phyloP scores from a whole-genome alignment of 2,888 invertebrate genomes.

The Parnassius orleans region DNA sequence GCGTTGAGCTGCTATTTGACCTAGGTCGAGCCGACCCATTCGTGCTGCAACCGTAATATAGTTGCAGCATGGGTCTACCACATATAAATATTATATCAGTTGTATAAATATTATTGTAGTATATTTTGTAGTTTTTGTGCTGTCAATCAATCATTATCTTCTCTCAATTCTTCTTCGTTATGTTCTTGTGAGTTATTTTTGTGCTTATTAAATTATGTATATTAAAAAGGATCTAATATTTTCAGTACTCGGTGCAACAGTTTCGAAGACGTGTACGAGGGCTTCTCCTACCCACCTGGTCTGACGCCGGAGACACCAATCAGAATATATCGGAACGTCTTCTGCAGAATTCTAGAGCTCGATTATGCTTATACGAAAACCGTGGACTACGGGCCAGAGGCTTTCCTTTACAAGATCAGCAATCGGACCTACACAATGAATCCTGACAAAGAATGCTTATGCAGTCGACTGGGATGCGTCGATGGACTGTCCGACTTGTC shows the following conservation, averaged over 20 bases:
- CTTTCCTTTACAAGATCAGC: constrained; percentile 81
- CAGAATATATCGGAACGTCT: constrained; percentile 85
- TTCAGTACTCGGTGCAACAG: constrained; percentile 83
- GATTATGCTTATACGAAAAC: constrained; percentile 43
- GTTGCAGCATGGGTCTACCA: too few species aligned
- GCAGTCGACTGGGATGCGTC: constrained; percentile 69
- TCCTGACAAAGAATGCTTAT: constrained; percentile 84
- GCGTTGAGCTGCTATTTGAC: too few species aligned
- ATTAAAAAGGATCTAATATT: constrained; percentile 10
- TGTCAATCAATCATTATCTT: too few species aligned
- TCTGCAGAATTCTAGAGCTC: constrained; percentile 85
- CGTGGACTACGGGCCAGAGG: constrained; percentile 75
- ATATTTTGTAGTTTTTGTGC: too few species aligned
- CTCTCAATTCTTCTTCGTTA: too few species aligned
- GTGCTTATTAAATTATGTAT: too few species aligned
- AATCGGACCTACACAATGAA: constrained; percentile 82
- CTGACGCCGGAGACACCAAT: constrained; percentile 77
- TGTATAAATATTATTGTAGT: too few species aligned
- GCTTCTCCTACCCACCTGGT: constrained; percentile 84
- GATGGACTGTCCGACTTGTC: constrained; percentile 85
- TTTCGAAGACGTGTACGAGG: constrained; percentile 86
- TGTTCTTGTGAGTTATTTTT: too few species aligned
- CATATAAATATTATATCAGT: too few species aligned
- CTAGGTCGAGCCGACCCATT: too few species aligned
- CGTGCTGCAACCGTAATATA: too few species aligned